These are phyloP conservation scores for Bergia puertoricense DNA, from an alignment of 92 coral and sea anemone genomes.

Conservation along the genomic window DNA sequence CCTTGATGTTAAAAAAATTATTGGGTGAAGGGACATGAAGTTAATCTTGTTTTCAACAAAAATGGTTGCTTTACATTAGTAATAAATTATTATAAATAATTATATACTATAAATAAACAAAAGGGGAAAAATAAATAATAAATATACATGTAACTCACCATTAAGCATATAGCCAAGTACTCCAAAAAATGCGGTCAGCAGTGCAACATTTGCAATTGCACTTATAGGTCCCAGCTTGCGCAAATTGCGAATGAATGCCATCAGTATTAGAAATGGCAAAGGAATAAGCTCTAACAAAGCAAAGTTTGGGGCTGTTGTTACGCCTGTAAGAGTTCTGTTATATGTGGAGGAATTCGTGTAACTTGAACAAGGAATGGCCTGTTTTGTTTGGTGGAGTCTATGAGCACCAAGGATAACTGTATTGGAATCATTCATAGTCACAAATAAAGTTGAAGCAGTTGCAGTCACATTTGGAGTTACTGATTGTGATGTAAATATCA, in stretches of 20 bases:
- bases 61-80: no score
- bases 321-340: conserved; percentile 49
- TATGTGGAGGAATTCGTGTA: conserved; percentile 59
- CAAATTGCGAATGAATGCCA: conserved; percentile 84
- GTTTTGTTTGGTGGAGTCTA: conserved; percentile 21
- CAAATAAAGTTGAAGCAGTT: neutral
- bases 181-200: conserved; percentile 88
- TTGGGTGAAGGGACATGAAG: no score
- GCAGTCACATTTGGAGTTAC: conserved; percentile 19
- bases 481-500: conserved; percentile 22
- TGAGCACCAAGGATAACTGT: conserved; percentile 33
- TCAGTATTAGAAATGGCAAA: conserved; percentile 79
- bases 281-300: conserved; percentile 81
- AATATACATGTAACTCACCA: conserved; percentile 55
- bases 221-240: conserved; percentile 95
- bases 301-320: conserved; percentile 73
- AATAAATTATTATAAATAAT: no score
- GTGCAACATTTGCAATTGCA: conserved; percentile 87
- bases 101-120: neutral
- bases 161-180: conserved; percentile 73
- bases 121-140: neutral
- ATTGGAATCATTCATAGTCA: neutral
- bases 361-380: neutral
- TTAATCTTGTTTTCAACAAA: no score
- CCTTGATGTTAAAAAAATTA: no score